Evolutionary conservation across 2,888 invertebrate species (phyloP), one percentile per base, ranked within the genome.

Genomic region (Spilarctia lutea): DNA sequence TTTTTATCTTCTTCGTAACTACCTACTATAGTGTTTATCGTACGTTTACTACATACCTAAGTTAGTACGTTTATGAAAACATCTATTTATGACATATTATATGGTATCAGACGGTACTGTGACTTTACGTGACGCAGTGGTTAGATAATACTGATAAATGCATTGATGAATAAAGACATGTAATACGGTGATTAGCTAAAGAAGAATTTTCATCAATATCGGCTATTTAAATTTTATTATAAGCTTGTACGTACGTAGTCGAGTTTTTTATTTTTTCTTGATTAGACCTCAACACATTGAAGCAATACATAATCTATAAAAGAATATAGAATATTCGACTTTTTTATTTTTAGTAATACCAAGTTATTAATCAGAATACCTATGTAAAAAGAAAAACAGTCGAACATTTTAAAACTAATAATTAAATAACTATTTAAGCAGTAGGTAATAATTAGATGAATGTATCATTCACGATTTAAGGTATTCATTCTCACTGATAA

Each of bases 131-230:
- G 85, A 86, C 76, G 76, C 77, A 79, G 75, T 80, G 68, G 74
- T 73, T 67, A 80, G 88, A 90, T 91, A 90, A 85, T 76, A 69
- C 27, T 76, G 88, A 89, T 90, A 91, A 78, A 65, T 89, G 86
- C 89, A 89, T 86, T 89, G 83, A 89, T 86, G 83, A 88, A 85
- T 85, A 81, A 80, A 80, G 33, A 81, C 75, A 72, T 11, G 60
- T 77, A 75, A 65, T 75, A 75, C 68, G 63, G 65, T 78, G 78
- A 82, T 82, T 78, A n/a, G n/a, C n/a, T n/a, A 74, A 75, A 68
- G 75, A 75, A 72, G 45, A 52, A 74, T 73, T 73, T 73, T 84
- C 74, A 16, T 39, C 10, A 11, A 7, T 6, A 39, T 39, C 10
- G 11, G 11, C 11, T 39, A 3, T 39, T 39, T 11, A 39, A 39